Evolutionary conservation across 2,888 invertebrate genomes (phyloP).

Genomic region (Phyto melanocephala): DNA sequence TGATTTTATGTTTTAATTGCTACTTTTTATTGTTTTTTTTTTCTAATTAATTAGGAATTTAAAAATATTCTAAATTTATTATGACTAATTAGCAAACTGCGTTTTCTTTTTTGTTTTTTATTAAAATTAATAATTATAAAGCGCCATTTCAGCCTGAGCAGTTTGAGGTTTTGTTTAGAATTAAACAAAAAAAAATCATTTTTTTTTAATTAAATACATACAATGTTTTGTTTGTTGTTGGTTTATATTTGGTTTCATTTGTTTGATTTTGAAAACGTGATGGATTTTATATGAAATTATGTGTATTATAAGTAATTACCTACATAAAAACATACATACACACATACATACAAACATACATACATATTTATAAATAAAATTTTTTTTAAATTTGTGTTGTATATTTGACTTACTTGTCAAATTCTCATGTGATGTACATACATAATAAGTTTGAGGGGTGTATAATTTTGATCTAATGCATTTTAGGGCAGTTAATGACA

Average conservation of each 20-base stretch:
- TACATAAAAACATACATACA: no score
- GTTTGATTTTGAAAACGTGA: conserved; percentile 29
- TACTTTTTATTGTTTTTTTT: not conserved
- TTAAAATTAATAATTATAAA: conserved; percentile 21
- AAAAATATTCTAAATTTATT: conserved; percentile 32
- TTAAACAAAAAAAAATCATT: not conserved
- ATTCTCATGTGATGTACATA: conserved; percentile 21
- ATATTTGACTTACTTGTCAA: not conserved
- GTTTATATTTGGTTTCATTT: not conserved
- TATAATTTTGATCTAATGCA: no score
- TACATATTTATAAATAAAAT: conserved; percentile 11
- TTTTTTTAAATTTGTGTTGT: conserved; percentile 11
- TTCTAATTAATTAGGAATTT: conserved; percentile 32
- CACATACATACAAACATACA: no score
- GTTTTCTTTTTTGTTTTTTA: conserved; percentile 32
- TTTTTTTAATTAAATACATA: not conserved
- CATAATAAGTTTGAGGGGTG: not conserved
- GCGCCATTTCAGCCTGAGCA: conserved; percentile 25
- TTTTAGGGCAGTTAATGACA: not conserved
- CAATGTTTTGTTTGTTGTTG: not conserved
- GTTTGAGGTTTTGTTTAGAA: conserved; percentile 23
- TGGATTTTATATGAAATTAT: conserved; percentile 15
- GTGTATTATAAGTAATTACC: not conserved
- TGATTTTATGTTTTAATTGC: not conserved
- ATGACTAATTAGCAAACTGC: conserved; percentile 53